Evolutionary conservation across 2,113 vertebrate species (phyloP).

Genomic region (Leptobrachium leishanense): DNA sequence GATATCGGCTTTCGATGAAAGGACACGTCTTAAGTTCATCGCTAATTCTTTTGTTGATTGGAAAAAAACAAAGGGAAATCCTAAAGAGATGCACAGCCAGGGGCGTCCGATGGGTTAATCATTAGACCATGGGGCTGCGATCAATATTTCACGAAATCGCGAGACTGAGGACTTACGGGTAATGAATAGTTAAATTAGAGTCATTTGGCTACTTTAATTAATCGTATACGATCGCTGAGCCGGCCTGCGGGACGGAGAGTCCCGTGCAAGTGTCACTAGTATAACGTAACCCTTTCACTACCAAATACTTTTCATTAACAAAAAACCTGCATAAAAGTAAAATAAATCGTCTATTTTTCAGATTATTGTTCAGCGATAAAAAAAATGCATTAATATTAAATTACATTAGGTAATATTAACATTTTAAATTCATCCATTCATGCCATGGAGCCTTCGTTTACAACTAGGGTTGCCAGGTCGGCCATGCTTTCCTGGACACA

Average conservation of each 20-base stretch:
- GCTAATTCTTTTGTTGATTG: neutral
- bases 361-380: too few relatives aligned
- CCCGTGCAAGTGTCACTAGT: too few relatives aligned
- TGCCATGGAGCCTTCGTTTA: too few relatives aligned
- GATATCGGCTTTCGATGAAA: neutral
- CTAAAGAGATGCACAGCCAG: neutral
- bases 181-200: slow-evolving; percentile 3
- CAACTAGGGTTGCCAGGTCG: too few relatives aligned
- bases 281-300: too few relatives aligned
- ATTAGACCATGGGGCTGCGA: neutral
- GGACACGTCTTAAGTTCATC: neutral
- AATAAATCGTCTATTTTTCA: too few relatives aligned
- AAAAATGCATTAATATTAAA: too few relatives aligned
- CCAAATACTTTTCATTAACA: too few relatives aligned
- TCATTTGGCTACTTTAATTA: neutral
- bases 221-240: neutral
- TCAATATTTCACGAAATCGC: slow-evolving; percentile 13
- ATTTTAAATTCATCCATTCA: too few relatives aligned
- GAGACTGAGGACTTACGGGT: neutral
- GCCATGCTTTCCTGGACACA: too few relatives aligned
- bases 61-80: neutral
- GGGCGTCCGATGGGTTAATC: neutral
- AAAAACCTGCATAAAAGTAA: too few relatives aligned
- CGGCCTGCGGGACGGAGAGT: neutral
- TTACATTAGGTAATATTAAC: too few relatives aligned